Percentiles rank a stretch among this genome's conserved stretches.
Conservation (phyloP, 2,797 vertebrate species). For the Sebastes paucispinis region DNA sequence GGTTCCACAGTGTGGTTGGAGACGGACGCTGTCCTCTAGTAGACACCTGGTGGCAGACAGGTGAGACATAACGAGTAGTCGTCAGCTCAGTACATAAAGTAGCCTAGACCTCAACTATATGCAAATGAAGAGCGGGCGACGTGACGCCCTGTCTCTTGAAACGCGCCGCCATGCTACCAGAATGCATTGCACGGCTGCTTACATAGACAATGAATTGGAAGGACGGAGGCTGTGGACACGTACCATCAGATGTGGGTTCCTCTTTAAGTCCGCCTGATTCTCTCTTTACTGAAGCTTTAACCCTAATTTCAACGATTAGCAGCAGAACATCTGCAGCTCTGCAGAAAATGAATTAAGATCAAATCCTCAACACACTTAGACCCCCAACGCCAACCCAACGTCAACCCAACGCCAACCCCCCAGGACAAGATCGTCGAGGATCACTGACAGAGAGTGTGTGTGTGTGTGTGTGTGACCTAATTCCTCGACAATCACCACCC, state of each 20-base stretch:
- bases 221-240: no score
- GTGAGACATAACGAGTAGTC: constrained; percentile 71
- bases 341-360: constrained; percentile 56
- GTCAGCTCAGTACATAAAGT: no score
- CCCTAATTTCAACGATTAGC: constrained; percentile 63
- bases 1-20: constrained; percentile 91
- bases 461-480: constrained; percentile 51
- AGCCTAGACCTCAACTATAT: no score
- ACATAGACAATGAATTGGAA: no score
- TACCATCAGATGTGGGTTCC: not conserved
- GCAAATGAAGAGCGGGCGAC: no score
- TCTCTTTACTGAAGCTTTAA: constrained; percentile 34
- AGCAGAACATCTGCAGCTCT: constrained; percentile 68
- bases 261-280: not conserved
- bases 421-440: constrained; percentile 3
- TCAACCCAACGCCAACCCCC: not conserved
- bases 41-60: constrained; percentile 98
- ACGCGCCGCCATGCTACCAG: no score
- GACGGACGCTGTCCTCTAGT: constrained; percentile 88
- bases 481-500: constrained; percentile 60
- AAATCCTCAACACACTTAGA: constrained; percentile 43
- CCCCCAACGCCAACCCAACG: not conserved
- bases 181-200: no score
- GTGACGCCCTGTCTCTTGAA: no score
- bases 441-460: constrained; percentile 13